These are phyloP conservation scores for Acromyrmex heyeri DNA, from an alignment of 1,140 invertebrate species.

Conservation along the genomic window DNA sequence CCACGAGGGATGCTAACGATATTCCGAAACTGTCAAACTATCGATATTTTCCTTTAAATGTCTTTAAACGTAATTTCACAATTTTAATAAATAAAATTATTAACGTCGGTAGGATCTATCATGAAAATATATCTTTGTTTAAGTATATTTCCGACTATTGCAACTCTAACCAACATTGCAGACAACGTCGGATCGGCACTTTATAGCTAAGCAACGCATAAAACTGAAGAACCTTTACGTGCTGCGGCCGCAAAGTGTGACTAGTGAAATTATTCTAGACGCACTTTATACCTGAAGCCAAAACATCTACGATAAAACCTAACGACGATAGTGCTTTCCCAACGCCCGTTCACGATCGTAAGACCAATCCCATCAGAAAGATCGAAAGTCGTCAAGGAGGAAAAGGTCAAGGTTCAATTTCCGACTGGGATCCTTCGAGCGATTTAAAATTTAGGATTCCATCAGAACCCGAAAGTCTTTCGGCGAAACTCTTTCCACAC, in stretches of 20 bases:
- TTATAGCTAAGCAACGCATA: constrained; percentile 14
- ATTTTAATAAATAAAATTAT: constrained; percentile 1
- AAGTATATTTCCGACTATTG: background rate
- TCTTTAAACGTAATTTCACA: background rate
- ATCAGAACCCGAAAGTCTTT: constrained; percentile 25
- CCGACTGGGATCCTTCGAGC: constrained; percentile 16
- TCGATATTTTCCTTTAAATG: background rate
- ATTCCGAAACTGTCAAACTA: constrained; percentile 4
- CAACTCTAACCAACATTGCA: background rate
- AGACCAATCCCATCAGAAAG: constrained; percentile 47
- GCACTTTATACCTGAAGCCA: constrained; percentile 38
- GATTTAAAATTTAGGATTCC: constrained; percentile 60
- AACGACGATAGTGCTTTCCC: background rate
- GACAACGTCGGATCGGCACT: background rate
- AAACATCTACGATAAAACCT: constrained; percentile 61
- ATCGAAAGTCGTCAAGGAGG: constrained; percentile 29
- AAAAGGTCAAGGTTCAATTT: constrained; percentile 56
- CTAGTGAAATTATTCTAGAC: constrained; percentile 54
- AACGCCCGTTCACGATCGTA: constrained; percentile 3
- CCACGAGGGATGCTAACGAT: constrained; percentile 3
- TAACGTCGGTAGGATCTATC: background rate
- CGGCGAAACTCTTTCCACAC: constrained; percentile 27
- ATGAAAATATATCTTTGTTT: too few relatives aligned
- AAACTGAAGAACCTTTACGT: constrained; percentile 44
- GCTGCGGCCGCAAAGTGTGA: background rate